Base-by-base conservation (phyloP, 53 echinoderm and acorn worm species). In the Zoroaster sp. region DNA sequence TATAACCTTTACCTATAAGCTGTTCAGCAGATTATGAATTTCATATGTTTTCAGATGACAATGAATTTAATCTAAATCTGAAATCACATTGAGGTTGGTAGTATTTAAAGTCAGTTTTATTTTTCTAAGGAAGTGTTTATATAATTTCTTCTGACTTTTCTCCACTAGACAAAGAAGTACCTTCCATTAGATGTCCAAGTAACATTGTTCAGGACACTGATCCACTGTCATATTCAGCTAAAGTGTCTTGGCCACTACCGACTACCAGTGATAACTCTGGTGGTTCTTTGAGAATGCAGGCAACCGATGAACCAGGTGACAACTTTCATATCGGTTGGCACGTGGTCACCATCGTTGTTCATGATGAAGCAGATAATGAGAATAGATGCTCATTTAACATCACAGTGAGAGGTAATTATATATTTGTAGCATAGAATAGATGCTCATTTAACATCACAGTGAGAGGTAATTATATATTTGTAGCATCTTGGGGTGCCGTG, bases 291-390 rank as follows among this genome's bases (percentile, higher is more conserved):
- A 14, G 49, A 14, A 67, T 6, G 13, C 33, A 76, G 46, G 39
- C 37, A 3, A 90, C 75, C 39, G 52, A 66, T 49, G 28, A 53
- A 30, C 40, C 86, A 30, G 91, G 85, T 6, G 69, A 83, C 36
- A 78, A 92, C 39, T 92, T 80, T 39, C 74, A 78, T 30, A 45
- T 80, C 67, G 87, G 92, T 15, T 17, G 2, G 3, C 77, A 76
- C 51, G 35, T 51, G 13, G 77, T 76, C 52, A 76, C 77, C 77
- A 76, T 76, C 25, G 52, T 76, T 52, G 18, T 76, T 4, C 77
- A 51, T 3, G 77, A 76, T 13, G 77, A 12, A 30, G 49, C 51
- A 4, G 14, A 41, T 35, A 76, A 76, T 35, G 33, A 76, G 33
- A 76, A 51, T 15, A 47, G 77, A 11, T 76, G 77, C 51, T 76